These are phyloP conservation scores for Anthopleura sola DNA, from an alignment of 64 coral and sea anemone species.

Conservation along the genomic window DNA sequence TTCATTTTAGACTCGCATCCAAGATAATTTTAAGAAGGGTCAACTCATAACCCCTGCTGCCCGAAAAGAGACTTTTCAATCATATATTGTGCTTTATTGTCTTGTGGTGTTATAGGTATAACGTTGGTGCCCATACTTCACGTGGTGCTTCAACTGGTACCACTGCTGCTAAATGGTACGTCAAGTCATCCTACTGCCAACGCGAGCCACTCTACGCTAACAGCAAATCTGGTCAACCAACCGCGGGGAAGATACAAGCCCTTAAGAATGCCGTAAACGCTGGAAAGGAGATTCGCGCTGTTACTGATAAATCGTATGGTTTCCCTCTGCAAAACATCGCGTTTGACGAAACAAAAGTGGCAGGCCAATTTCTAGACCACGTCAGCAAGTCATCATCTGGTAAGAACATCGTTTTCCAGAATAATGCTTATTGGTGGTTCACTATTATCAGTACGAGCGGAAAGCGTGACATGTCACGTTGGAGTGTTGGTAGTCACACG, in stretches of 20 bases:
- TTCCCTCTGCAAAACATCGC: conserved; percentile 76
- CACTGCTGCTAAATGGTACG: conserved; percentile 63
- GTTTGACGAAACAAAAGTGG: conserved; percentile 11
- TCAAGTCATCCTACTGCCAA: conserved; percentile 20
- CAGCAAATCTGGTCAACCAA: conserved; percentile 27
- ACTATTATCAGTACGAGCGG: conserved; percentile 59
- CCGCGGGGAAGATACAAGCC: conserved; percentile 25
- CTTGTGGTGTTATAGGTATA: conserved; percentile 34
- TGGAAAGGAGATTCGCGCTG: conserved; percentile 63
- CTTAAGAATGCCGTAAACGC: conserved; percentile 40
- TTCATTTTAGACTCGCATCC: too few relatives aligned
- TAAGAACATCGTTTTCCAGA: conserved; percentile 35
- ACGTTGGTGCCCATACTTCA: conserved; percentile 60
- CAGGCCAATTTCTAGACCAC: conserved; percentile 70
- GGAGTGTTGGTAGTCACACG: conserved; percentile 62
- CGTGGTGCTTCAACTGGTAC: conserved; percentile 37
- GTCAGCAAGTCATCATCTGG: conserved; percentile 29
- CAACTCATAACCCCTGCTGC: too few relatives aligned
- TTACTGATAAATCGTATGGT: conserved; percentile 11
- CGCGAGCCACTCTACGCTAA: conserved; percentile 42
- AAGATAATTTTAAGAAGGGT: too few relatives aligned
- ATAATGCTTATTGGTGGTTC: conserved; percentile 84
- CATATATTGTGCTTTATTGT: not conserved
- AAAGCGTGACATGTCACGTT: conserved; percentile 95
- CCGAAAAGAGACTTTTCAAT: too few relatives aligned